Percentiles rank a stretch among this genome's conserved stretches.
Conservation (phyloP, 2,797 vertebrate genomes). For the Acanthurus lineatus region DNA sequence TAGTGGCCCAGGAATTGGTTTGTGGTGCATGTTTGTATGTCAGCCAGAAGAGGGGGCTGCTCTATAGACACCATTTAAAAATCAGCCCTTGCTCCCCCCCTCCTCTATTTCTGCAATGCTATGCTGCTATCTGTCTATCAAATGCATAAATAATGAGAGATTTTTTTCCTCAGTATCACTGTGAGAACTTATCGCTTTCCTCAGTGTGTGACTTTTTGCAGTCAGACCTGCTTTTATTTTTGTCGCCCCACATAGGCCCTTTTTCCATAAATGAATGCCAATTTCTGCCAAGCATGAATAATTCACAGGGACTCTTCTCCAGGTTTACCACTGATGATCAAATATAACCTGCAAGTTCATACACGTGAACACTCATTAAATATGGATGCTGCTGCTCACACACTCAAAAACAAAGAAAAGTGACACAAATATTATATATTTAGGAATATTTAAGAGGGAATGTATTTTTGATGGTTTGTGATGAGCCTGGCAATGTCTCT, state of each 20-base stretch:
- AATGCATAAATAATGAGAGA: neutral
- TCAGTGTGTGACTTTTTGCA: neutral
- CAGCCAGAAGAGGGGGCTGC: conserved; percentile 80
- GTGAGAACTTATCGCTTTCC: neutral
- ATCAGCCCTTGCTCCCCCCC: neutral
- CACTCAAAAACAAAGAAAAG: conserved; percentile 3
- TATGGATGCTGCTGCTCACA: conserved; percentile 59
- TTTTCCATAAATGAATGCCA: conserved; percentile 49
- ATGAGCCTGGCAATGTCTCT: neutral
- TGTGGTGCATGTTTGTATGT: conserved; percentile 41
- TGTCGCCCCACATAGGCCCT: conserved; percentile 41
- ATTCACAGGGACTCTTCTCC: conserved; percentile 78
- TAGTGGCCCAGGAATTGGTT: conserved; percentile 27
- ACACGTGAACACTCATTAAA: conserved; percentile 70
- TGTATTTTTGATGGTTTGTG: neutral
- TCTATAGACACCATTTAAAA: conserved; percentile 53
- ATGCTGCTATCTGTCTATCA: conserved; percentile 26
- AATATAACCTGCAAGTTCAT: conserved; percentile 69
- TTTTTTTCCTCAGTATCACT: neutral
- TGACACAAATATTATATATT: conserved; percentile 11
- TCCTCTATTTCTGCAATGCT: neutral
- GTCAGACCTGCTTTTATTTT: conserved; percentile 29
- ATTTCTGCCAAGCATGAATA: conserved; percentile 70
- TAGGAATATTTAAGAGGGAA: neutral
- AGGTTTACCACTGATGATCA: conserved; percentile 68